Conservation (phyloP, 2,888 invertebrate genomes). For the Lasius platythorax region DNA sequence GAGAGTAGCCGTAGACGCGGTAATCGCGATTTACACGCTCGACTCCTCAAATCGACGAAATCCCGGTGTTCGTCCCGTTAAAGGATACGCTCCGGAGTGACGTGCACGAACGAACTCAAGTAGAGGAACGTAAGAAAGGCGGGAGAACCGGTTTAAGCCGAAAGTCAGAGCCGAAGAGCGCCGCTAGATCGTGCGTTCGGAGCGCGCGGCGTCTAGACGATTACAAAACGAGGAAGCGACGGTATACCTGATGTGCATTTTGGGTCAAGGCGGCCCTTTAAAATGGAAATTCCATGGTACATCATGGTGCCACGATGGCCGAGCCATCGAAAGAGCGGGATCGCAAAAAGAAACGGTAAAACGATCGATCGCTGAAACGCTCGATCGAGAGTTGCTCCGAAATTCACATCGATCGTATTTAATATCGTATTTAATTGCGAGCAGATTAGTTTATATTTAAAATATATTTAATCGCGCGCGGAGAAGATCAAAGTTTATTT, state of each 20-base stretch:
- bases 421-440: neutral
- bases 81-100: conserved; percentile 70
- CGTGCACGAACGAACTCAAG: conserved; percentile 63
- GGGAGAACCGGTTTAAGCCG: conserved; percentile 78
- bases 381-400: neutral
- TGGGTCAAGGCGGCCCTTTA: conserved; percentile 2
- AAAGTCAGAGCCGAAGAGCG: conserved; percentile 68
- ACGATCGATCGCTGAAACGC: neutral
- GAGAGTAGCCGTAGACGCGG: conserved; percentile 2
- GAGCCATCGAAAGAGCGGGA: neutral
- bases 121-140: conserved; percentile 54
- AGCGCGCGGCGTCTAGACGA: conserved; percentile 55
- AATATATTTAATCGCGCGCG: neutral
- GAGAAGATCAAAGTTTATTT: neutral
- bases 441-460: neutral
- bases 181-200: conserved; percentile 59
- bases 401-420: conserved; percentile 6
- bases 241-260: conserved; percentile 4
- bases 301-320: neutral
- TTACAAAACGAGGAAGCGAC: conserved; percentile 48
- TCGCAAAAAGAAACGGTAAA: neutral
- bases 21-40: conserved; percentile 66
- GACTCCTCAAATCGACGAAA: conserved; percentile 63
- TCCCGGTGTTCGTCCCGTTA: conserved; percentile 75
- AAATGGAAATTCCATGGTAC: neutral